Evolutionary conservation across 2,888 invertebrate genomes (phyloP).

Genomic region (Ochlodes sylvanus): DNA sequence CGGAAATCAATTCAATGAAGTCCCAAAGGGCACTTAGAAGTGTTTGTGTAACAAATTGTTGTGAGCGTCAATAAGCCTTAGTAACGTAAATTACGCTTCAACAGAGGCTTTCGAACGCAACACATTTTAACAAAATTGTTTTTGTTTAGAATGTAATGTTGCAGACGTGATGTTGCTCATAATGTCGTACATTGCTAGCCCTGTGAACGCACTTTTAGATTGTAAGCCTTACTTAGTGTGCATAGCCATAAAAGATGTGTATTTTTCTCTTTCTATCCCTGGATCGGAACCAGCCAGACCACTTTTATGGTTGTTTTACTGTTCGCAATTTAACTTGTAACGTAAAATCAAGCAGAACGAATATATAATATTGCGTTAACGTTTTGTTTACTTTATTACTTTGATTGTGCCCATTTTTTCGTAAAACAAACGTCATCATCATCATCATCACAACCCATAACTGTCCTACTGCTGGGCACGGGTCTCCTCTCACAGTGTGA

Average conservation of each 20-base stretch:
- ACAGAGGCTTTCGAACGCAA: not conserved
- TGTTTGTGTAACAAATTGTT: slow-evolving; percentile 8
- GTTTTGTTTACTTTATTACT: slow-evolving; percentile 28
- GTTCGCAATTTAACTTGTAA: slow-evolving; percentile 78
- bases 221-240: slow-evolving; percentile 37
- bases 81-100: not conserved
- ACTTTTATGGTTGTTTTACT: slow-evolving; percentile 77
- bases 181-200: slow-evolving; percentile 15
- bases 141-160: not conserved
- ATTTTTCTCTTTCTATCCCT: slow-evolving; percentile 53
- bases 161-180: not conserved
- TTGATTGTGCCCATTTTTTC: slow-evolving; percentile 14
- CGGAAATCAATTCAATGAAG: slow-evolving; percentile 2
- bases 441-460: too few species aligned
- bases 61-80: not conserved
- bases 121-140: not conserved
- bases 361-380: slow-evolving; percentile 49
- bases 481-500: too few species aligned
- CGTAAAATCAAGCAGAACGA: slow-evolving; percentile 62
- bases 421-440: slow-evolving; percentile 12
- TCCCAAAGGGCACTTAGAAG: not conserved
- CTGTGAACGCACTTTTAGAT: slow-evolving; percentile 31
- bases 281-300: slow-evolving; percentile 65
- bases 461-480: too few species aligned
- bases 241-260: slow-evolving; percentile 39